Evolutionary conservation across 2,797 vertebrate genomes (phyloP).

Genomic region (Agapornis canus): DNA sequence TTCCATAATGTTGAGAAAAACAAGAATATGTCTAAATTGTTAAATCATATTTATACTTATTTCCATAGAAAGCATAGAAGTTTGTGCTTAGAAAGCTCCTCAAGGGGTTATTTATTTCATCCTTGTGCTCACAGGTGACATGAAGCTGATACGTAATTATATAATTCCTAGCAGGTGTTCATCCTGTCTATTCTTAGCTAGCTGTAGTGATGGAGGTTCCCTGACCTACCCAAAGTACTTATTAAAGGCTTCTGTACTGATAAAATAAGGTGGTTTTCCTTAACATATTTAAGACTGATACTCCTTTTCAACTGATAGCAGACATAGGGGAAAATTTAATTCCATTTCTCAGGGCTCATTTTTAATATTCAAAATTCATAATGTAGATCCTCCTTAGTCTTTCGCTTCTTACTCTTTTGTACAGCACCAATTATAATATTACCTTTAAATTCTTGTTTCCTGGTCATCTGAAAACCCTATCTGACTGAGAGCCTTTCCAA

Average conservation of each 20-base stretch:
- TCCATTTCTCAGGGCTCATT: background rate
- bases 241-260: background rate
- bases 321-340: background rate
- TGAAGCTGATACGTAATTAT: background rate
- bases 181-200: background rate
- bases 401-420: background rate
- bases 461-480: background rate
- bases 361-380: background rate
- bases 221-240: background rate
- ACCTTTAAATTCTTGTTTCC: background rate
- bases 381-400: background rate
- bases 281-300: background rate
- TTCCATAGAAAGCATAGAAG: background rate
- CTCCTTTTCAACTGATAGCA: background rate
- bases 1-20: background rate
- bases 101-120: background rate
- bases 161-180: background rate
- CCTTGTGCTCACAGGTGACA: background rate
- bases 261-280: background rate
- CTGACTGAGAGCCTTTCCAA: background rate
- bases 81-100: background rate
- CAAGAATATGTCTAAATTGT: background rate
- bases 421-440: background rate
- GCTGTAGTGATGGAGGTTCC: background rate
- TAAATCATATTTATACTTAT: background rate